A percentile compares a stretch with the other conserved stretches of the same genome.
Conservation (phyloP, 2,888 invertebrate genomes). For the Scaptomyza parva region DNA sequence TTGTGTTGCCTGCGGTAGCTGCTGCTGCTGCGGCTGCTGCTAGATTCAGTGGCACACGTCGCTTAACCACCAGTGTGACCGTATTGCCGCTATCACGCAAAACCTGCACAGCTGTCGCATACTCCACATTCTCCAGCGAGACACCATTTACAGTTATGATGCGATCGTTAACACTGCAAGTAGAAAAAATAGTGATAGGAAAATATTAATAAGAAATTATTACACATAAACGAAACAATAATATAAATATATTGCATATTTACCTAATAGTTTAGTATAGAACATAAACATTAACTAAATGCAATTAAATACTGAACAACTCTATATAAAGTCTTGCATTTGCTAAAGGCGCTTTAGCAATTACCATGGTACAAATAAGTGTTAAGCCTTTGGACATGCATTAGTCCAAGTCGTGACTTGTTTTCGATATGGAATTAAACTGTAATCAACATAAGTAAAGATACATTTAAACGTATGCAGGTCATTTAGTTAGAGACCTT, state of each 20-base stretch:
- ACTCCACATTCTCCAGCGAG: slow-evolving; percentile 98
- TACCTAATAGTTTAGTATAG: neutral
- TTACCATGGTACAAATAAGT: neutral
- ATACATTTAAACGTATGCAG: slow-evolving; percentile 31
- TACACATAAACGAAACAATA: no score
- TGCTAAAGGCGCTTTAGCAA: neutral
- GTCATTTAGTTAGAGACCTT: slow-evolving; percentile 60
- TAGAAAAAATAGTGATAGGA: neutral
- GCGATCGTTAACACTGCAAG: slow-evolving; percentile 96
- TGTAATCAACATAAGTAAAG: neutral
- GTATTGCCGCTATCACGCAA: slow-evolving; percentile 95
- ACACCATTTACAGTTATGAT: slow-evolving; percentile 98
- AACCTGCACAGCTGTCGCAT: slow-evolving; percentile 96
- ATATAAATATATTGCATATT: no score
- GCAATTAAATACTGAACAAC: no score
- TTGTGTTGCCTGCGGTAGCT: slow-evolving; percentile 38
- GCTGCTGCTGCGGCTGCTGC: slow-evolving; percentile 26
- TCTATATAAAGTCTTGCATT: neutral
- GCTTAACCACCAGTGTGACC: slow-evolving; percentile 94
- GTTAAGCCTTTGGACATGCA: neutral
- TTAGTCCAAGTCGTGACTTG: slow-evolving; percentile 45
- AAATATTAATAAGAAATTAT: no score
- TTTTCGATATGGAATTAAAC: slow-evolving; percentile 9
- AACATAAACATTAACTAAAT: neutral
- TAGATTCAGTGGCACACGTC: slow-evolving; percentile 87